Base-by-base conservation (phyloP, 2,888 invertebrate species). In the Tenthredo livida region DNA sequence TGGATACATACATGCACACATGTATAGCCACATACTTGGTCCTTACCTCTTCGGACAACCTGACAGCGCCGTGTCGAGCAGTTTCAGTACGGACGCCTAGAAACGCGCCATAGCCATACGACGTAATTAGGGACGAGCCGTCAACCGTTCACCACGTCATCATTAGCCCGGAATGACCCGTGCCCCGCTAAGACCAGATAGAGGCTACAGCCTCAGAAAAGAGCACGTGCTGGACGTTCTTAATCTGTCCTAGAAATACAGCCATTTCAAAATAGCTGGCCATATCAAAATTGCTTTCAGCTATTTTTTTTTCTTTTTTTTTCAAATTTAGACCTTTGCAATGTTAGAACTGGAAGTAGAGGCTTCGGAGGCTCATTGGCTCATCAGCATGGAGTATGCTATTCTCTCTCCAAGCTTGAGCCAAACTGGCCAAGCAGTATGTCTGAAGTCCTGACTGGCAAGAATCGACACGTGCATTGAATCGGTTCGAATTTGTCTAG, bases 141-240 rank as follows among this genome's bases (percentile, higher is more conserved):
- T 83, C 83, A 83, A 80, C 83, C 83, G 83, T 83, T 83, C 83
- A 83, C 83, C 83, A 83, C 83, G 67, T 83, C 83, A 83, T 83
- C 83, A 83, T 83, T 83, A 83, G 83, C 83, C 67, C 47, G 50
- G 50, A 67, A 61, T 67, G 83, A 83, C 83, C 80, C 80, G 61
- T 61, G 80, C 58, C 83, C 47, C 67, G 65, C 5, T 40, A 61
- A 25, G 21, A 29, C 67, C 40, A 61, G 61, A 80, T 37, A 80
- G 50, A 77, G 77, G 15, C 50, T 77, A n/a, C 54, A 50, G 7
- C 29, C n/a, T 54, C 25, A 12, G 29, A 33, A 33, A 50, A 54
- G 29, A 73, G 43, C 77, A 77, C 77, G 77, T 77, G 77, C 77
- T 77, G 10, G 54, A 54, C 54, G 54, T 33, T 50, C 9, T 29